These are phyloP conservation scores for Conus betulinus DNA, from an alignment of 1,140 invertebrate genomes.

Conservation along the genomic window DNA sequence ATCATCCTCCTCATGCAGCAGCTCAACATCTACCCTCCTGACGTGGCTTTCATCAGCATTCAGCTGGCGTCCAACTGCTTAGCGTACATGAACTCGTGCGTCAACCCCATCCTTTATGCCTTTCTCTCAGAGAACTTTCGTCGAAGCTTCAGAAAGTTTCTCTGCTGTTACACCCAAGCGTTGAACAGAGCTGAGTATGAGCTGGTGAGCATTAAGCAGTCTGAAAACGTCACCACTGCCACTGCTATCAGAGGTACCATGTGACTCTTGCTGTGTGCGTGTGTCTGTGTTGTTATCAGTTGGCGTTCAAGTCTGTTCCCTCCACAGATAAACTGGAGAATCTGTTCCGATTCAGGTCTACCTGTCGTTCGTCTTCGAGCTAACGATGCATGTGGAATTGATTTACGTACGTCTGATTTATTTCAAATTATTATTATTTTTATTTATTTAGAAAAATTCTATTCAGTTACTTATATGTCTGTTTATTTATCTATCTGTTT, in stretches of 20 bases:
- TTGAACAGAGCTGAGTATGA: conserved; percentile 65
- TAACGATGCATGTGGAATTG: too few species aligned
- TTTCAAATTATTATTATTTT: neutral
- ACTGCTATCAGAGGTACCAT: neutral
- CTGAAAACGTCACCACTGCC: conserved; percentile 33
- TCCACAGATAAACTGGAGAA: too few species aligned
- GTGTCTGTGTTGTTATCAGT: too few species aligned
- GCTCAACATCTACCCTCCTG: conserved; percentile 79
- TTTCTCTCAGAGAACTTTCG: conserved; percentile 92
- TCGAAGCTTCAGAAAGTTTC: conserved; percentile 86
- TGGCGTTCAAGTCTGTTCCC: neutral
- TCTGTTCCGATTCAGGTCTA: neutral
- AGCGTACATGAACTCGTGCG: conserved; percentile 95
- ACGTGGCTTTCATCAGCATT: conserved; percentile 79
- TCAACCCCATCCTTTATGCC: conserved; percentile 97
- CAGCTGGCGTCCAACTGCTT: conserved; percentile 93
- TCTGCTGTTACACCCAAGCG: conserved; percentile 58
- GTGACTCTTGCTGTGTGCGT: neutral
- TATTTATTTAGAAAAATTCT: too few species aligned
- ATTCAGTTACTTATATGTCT: too few species aligned
- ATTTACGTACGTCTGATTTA: neutral
- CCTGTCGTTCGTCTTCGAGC: neutral
- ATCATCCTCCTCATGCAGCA: conserved; percentile 76
- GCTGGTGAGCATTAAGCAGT: conserved; percentile 59
- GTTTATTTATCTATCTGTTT: too few species aligned